phyloP scores from a whole-genome alignment of 2,797 vertebrate genomes.

The Streptopelia turtur region DNA sequence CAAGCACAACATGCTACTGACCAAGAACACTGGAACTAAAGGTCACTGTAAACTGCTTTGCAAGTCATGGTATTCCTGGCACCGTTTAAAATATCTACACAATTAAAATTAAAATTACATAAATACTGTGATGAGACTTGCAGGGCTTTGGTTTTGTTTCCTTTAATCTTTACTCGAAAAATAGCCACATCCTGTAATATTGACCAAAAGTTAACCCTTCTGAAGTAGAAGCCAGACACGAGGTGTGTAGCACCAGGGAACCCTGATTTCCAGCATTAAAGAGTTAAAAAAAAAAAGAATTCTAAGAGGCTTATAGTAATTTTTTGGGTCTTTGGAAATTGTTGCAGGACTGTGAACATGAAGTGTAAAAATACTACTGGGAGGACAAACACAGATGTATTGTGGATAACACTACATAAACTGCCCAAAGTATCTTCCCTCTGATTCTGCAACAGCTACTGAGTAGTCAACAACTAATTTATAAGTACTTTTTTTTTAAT shows the following conservation, averaged over 20 bases:
- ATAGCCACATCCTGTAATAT: conserved; percentile 12
- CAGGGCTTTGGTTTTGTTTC: conserved; percentile 56
- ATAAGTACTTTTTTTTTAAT: not conserved
- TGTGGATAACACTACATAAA: conserved; percentile 14
- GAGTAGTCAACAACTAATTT: not conserved
- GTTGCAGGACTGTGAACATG: not conserved
- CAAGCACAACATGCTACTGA: conserved; percentile 33
- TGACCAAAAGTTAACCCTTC: conserved; percentile 42
- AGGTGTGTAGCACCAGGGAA: conserved; percentile 44
- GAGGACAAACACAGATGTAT: conserved; percentile 7
- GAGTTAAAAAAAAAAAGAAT: not conserved
- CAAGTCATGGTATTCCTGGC: conserved; percentile 61
- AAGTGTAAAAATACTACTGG: not conserved
- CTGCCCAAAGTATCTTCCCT: not conserved
- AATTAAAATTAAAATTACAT: conserved; percentile 65
- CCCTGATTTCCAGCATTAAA: conserved; percentile 25
- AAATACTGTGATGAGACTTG: conserved; percentile 64
- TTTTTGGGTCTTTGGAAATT: conserved; percentile 58
- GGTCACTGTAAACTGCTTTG: conserved; percentile 61
- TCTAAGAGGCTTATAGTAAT: conserved; percentile 2
- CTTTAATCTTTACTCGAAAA: conserved; percentile 47
- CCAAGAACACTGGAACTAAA: conserved; percentile 44
- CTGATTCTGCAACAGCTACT: not conserved
- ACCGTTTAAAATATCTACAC: conserved; percentile 49
- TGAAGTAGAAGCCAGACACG: conserved; percentile 43